Conservation (phyloP, 2,113 vertebrate species). For the Tenrec ecaudatus region DNA sequence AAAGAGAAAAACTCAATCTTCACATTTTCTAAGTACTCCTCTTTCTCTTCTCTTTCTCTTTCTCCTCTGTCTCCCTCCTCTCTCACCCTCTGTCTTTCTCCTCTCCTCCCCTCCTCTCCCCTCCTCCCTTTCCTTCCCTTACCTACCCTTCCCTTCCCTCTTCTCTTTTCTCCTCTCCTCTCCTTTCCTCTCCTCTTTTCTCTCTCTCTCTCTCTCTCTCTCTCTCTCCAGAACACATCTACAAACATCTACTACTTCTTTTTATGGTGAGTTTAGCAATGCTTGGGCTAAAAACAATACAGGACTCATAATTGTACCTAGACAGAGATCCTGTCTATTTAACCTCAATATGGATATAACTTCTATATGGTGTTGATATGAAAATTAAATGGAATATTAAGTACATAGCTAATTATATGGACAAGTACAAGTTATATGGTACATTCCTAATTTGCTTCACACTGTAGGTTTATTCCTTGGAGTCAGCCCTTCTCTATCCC, state of each 20-base stretch:
- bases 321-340: not conserved
- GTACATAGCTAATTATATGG: not conserved
- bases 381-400: slow-evolving; percentile 3
- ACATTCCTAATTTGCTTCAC: not conserved
- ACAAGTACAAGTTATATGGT: not conserved
- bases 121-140: no score
- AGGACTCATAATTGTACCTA: not conserved
- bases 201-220: no score
- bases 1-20: slow-evolving; percentile 45
- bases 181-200: no score
- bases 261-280: not conserved
- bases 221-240: no score
- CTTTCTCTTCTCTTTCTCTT: no score
- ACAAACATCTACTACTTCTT: not conserved
- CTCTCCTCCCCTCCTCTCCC: no score
- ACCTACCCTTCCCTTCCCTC: no score
- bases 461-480: not conserved
- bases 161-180: no score
- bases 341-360: not conserved
- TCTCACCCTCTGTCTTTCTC: no score
- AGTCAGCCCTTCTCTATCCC: not conserved
- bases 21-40: not conserved
- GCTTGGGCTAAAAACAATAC: not conserved
- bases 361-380: not conserved
- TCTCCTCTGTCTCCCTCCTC: no score